A percentile compares a stretch with the other conserved stretches of the same genome.
Evolutionary conservation across 1,140 invertebrate species (phyloP).

Genomic region (Penaeus vannamei): DNA sequence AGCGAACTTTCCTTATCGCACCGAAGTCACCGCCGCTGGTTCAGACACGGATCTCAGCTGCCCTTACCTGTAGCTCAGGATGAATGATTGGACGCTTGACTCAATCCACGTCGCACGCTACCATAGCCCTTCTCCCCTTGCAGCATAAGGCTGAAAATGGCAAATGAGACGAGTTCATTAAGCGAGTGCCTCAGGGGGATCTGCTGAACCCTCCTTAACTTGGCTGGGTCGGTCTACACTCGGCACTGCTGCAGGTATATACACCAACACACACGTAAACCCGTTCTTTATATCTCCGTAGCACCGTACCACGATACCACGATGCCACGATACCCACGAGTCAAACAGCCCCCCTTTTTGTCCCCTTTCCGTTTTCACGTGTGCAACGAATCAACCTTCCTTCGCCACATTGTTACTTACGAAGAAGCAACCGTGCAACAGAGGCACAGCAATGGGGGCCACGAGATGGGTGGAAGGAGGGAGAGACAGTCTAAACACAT

Average conservation of each 20-base stretch:
- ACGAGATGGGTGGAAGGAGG: too few species aligned
- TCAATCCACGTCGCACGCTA: slow-evolving; percentile 16
- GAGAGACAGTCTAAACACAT: too few species aligned
- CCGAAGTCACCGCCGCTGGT: slow-evolving; percentile 28
- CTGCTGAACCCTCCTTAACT: neutral
- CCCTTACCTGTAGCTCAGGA: slow-evolving; percentile 62
- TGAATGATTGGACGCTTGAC: slow-evolving; percentile 62
- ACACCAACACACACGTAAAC: too few species aligned
- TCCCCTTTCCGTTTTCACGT: too few species aligned
- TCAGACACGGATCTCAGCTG: slow-evolving; percentile 47
- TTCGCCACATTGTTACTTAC: too few species aligned
- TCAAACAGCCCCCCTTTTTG: too few species aligned
- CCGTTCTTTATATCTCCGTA: too few species aligned
- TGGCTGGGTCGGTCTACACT: slow-evolving; percentile 20
- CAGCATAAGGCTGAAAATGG: neutral
- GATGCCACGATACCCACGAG: too few species aligned
- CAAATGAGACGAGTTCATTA: slow-evolving; percentile 16
- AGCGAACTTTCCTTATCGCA: neutral
- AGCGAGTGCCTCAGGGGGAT: slow-evolving; percentile 8
- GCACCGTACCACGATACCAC: too few species aligned
- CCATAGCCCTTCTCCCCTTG: neutral
- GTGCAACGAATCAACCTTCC: too few species aligned
- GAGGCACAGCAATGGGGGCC: too few species aligned
- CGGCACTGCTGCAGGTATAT: neutral
- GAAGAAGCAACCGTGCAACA: too few species aligned